Evolutionary conservation across 2,888 invertebrate genomes (phyloP), one percentile per base, ranked within the genome.

Genomic region (Bedellia somnulentella): DNA sequence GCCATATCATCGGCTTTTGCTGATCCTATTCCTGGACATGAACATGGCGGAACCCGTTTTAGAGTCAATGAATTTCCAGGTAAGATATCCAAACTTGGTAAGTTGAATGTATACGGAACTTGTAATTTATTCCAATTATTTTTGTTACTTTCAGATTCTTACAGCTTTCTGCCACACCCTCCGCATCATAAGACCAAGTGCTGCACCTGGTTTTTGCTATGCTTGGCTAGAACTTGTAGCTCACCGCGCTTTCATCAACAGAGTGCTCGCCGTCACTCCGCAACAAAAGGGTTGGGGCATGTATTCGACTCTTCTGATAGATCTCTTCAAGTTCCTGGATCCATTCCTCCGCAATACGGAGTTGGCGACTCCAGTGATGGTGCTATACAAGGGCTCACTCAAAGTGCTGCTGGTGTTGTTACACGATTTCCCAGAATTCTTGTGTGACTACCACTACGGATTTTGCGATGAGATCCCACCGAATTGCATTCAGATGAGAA

Each of bases 401-500:
- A 84, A 97, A 38, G 94, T 99, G 5, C 78, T 99, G 29, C 78
- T 99, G 22, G 96, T 99, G 0, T 75, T 99, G 16, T 79, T 99
- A 8, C 99, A 99, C 57, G 99, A 99, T 60, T 99, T 99, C 62
- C 99, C 99, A 0, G 99, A 99, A 70, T 96, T 99, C 62, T 80
- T 99, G 29, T 98, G 98, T 64, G 99, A 99, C 59, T 98, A 97
- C 63, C 97, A 99, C 62, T 98, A 98, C 60, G 93, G 93, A 25
- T 96, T 99, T 73, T 98, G 99, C 62, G 99, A 99, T 63, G 96
- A 94, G 36, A 98, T 99, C 46, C 98, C 99, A 27, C 94, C 98
- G 3, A 99, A 99, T 62, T 99, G 99, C 67, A 96, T 99, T 43
- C 98, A 93, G 63, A 94, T 99, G 93, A 82, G 99, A 29, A 99